A percentile compares a stretch with the other conserved stretches of the same genome.
These are phyloP conservation scores for Hyles euphorbiae DNA, from an alignment of 1,140 invertebrate species.

Conservation along the genomic window DNA sequence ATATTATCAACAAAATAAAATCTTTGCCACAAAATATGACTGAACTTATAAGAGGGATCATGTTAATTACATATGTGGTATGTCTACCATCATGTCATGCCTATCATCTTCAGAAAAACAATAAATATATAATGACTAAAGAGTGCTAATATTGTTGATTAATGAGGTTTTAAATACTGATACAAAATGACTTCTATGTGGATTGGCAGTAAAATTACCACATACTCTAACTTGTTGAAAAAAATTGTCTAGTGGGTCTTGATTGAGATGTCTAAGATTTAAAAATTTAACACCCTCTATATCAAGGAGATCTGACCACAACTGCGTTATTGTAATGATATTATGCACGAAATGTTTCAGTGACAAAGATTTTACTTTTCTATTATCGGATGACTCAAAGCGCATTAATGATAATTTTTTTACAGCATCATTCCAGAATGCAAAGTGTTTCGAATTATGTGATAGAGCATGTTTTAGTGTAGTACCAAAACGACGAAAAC, in stretches of 20 bases:
- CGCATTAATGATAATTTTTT: neutral
- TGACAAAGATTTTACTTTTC: too few relatives aligned
- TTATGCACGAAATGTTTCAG: too few relatives aligned
- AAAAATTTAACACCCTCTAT: neutral
- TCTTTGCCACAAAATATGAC: too few relatives aligned
- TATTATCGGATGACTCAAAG: too few relatives aligned
- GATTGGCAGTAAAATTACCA: neutral
- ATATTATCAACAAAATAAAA: too few relatives aligned
- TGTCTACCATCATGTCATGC: too few relatives aligned
- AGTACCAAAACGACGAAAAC: neutral
- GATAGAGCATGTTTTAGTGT: neutral
- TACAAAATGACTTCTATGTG: conserved; percentile 1
- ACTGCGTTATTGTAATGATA: too few relatives aligned
- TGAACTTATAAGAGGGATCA: too few relatives aligned
- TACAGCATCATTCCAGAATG: neutral
- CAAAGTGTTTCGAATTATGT: neutral
- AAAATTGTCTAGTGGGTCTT: neutral
- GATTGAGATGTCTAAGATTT: neutral
- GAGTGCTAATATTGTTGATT: conserved; percentile 2
- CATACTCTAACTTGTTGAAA: neutral
- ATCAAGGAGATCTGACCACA: too few relatives aligned
- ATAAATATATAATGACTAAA: neutral
- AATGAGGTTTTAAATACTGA: conserved; percentile 1
- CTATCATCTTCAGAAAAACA: neutral
- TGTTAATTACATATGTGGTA: too few relatives aligned